phyloP scores from a whole-genome alignment of 30 jellyfish, hydroid and myxozoan genomes.

The Nemopilema nomurai region DNA sequence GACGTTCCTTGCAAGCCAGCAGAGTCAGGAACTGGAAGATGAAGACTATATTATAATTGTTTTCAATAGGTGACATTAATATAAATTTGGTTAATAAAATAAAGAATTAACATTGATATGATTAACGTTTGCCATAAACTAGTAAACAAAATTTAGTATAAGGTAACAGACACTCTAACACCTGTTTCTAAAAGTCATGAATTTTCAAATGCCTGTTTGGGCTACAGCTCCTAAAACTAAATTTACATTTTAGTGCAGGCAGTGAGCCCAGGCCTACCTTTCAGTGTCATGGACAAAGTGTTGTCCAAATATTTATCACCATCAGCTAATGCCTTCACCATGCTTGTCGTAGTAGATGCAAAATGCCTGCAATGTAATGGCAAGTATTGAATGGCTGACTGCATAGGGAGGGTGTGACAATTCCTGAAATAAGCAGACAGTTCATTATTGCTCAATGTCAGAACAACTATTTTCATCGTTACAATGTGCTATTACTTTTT shows the following conservation, averaged over 20 bases:
- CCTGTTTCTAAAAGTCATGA: not conserved
- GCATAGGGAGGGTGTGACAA: no score
- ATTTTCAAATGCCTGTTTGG: not conserved
- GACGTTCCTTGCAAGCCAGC: not conserved
- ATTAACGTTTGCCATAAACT: no score
- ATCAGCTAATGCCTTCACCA: slow-evolving; percentile 8
- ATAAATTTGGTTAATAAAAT: not conserved
- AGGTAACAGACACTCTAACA: not conserved
- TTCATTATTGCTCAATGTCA: no score
- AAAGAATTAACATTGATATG: no score
- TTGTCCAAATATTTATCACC: slow-evolving; percentile 38
- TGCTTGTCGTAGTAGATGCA: not conserved
- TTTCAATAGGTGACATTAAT: not conserved
- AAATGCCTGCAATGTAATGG: slow-evolving; percentile 15
- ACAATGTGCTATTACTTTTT: no score
- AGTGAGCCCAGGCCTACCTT: slow-evolving; percentile 7
- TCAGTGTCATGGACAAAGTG: slow-evolving; percentile 42
- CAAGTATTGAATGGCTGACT: not conserved
- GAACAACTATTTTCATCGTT: no score
- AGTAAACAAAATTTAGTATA: no score
- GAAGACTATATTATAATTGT: not conserved
- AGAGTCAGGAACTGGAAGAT: slow-evolving; percentile 15
- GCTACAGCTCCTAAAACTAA: no score
- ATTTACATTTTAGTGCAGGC: no score
- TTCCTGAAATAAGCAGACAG: no score